Evolutionary conservation across 2,888 invertebrate species (phyloP).

Genomic region (Buathra laborator): DNA sequence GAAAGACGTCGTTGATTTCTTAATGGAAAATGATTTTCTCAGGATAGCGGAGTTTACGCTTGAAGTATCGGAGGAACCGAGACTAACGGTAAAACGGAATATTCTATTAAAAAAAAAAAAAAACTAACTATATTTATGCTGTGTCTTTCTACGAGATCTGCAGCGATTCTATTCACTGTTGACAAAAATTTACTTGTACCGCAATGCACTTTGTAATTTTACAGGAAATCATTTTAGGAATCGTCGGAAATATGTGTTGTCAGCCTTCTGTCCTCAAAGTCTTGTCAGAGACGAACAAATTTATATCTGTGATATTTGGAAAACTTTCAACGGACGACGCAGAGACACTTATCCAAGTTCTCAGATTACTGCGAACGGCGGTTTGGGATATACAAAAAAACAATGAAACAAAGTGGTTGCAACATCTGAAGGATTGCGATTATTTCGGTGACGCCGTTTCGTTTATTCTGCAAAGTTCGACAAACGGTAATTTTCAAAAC

Average conservation of each 20-base stretch:
- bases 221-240: slow-evolving; percentile 93
- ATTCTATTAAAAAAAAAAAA: not conserved
- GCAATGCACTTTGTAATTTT: slow-evolving; percentile 64
- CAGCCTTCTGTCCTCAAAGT: slow-evolving; percentile 87
- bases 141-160: too few species aligned
- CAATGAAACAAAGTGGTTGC: slow-evolving; percentile 76
- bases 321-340: slow-evolving; percentile 89
- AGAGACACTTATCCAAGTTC: slow-evolving; percentile 90
- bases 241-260: slow-evolving; percentile 94
- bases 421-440: slow-evolving; percentile 78
- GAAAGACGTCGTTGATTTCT: slow-evolving; percentile 90
- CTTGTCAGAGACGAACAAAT: slow-evolving; percentile 87
- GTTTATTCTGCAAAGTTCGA: slow-evolving; percentile 92
- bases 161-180: too few species aligned
- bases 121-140: not conserved
- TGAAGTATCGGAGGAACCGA: slow-evolving; percentile 87
- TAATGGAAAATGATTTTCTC: slow-evolving; percentile 89
- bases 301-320: slow-evolving; percentile 87
- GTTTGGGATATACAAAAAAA: slow-evolving; percentile 82
- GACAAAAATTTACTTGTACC: not conserved
- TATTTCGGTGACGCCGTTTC: slow-evolving; percentile 88
- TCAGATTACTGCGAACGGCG: slow-evolving; percentile 87
- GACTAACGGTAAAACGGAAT: slow-evolving; percentile 86
- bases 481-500: slow-evolving; percentile 84
- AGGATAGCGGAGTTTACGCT: slow-evolving; percentile 88